A percentile compares a stretch with the other conserved stretches of the same genome.
These are phyloP conservation scores for Etheostoma nigrum DNA, from an alignment of 2,797 vertebrate species.

Conservation along the genomic window DNA sequence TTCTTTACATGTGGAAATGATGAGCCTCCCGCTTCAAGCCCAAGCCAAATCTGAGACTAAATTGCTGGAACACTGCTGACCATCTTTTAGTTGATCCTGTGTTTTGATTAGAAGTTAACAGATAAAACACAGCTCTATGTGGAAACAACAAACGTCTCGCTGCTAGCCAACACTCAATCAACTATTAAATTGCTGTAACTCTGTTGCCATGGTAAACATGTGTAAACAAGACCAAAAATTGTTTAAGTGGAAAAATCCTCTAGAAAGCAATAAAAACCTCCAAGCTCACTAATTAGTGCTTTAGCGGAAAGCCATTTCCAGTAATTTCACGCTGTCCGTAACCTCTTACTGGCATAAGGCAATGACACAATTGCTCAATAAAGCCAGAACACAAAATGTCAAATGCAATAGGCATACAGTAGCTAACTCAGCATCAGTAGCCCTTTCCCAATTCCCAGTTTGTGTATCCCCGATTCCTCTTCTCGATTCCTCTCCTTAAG, in stretches of 20 bases:
- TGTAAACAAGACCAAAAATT: constrained; percentile 69
- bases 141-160: constrained; percentile 51
- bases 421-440: constrained; percentile 29
- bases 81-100: constrained; percentile 37
- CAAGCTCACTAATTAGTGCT: constrained; percentile 80
- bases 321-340: constrained; percentile 78
- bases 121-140: constrained; percentile 49
- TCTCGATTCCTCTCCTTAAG: no score
- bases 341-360: constrained; percentile 79
- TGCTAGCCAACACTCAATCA: constrained; percentile 65
- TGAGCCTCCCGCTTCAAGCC: constrained; percentile 34
- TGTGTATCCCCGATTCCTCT: no score
- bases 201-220: constrained; percentile 66
- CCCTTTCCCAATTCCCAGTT: no score
- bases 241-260: constrained; percentile 63
- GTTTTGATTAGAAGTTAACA: constrained; percentile 45
- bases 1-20: constrained; percentile 44
- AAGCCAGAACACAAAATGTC: constrained; percentile 77
- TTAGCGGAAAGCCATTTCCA: constrained; percentile 78
- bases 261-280: constrained; percentile 78
- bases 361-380: constrained; percentile 76
- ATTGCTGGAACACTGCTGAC: constrained; percentile 19
- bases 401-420: constrained; percentile 54
- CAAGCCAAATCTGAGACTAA: constrained; percentile 21
- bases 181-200: constrained; percentile 56